A percentile compares a stretch with the other conserved stretches of the same genome.
phyloP scores from a whole-genome alignment of 2,113 vertebrate species.

The Phodopus roborovskii region DNA sequence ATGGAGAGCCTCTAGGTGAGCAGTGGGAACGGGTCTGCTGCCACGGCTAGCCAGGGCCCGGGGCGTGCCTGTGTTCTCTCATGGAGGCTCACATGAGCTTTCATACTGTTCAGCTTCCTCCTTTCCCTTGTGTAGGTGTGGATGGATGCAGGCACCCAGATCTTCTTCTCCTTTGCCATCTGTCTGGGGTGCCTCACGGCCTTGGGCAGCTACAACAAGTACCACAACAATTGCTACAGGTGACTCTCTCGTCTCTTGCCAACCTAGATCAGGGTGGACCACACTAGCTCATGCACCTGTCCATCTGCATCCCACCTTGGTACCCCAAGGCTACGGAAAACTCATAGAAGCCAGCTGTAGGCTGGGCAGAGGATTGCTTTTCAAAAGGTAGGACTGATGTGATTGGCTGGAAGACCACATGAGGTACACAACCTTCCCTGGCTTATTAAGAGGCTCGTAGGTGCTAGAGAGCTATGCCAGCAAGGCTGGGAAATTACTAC shows the following conservation, averaged over 20 bases:
- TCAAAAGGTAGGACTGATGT: not conserved
- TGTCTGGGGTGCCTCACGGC: conserved; percentile 95
- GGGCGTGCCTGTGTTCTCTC: not conserved
- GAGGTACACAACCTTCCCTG: too few relatives aligned
- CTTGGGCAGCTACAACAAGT: conserved; percentile 97
- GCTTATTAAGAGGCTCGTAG: not conserved
- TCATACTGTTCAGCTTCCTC: conserved; percentile 37
- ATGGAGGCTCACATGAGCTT: not conserved
- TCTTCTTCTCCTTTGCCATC: conserved; percentile 97
- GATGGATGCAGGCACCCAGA: conserved; percentile 97
- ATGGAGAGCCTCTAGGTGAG: not conserved
- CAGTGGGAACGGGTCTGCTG: not conserved
- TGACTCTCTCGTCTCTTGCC: conserved; percentile 75
- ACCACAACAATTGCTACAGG: conserved; percentile 97
- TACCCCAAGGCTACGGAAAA: not conserved
- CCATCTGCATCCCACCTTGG: not conserved
- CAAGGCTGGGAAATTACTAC: not conserved
- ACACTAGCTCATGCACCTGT: not conserved
- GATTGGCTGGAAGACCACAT: not conserved
- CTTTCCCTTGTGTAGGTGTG: conserved; percentile 89
- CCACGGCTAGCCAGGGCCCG: accelerated
- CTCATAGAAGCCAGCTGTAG: not conserved
- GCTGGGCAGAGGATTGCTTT: not conserved
- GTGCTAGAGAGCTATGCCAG: not conserved
- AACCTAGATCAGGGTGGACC: not conserved